A percentile compares a stretch with the other conserved stretches of the same genome.
phyloP scores from a whole-genome alignment of 2,888 invertebrate genomes.

The Heliconius ethilla region DNA sequence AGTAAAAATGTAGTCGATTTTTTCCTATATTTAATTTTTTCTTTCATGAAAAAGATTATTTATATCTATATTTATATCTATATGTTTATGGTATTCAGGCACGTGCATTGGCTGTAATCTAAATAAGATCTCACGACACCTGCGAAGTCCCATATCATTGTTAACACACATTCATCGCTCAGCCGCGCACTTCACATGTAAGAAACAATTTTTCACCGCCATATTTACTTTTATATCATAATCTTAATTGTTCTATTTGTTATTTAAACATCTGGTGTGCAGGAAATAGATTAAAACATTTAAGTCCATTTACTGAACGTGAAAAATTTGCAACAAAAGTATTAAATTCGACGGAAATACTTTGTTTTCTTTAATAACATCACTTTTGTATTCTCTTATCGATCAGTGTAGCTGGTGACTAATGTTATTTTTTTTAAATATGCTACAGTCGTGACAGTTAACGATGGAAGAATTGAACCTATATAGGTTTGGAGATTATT shows the following conservation, averaged over 20 bases:
- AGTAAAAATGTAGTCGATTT: not conserved
- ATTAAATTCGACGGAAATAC: conserved; percentile 56
- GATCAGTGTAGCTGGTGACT: conserved; percentile 36
- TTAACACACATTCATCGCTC: conserved; percentile 64
- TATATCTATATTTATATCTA: conserved; percentile 48
- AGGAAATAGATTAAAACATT: conserved; percentile 56
- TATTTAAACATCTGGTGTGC: conserved; percentile 60
- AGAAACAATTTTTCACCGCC: conserved; percentile 42
- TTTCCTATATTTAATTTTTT: not conserved
- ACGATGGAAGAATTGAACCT: not conserved
- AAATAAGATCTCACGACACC: conserved; percentile 63
- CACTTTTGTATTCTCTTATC: conserved; percentile 46
- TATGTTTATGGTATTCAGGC: conserved; percentile 45
- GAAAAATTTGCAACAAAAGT: conserved; percentile 59
- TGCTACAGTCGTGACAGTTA: conserved; percentile 23
- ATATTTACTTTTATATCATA: conserved; percentile 45
- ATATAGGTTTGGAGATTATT: not conserved
- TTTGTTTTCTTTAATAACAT: conserved; percentile 52
- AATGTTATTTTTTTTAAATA: conserved; percentile 36
- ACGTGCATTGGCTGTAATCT: conserved; percentile 58
- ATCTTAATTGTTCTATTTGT: conserved; percentile 58
- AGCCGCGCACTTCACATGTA: conserved; percentile 54
- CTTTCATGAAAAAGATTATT: conserved; percentile 18
- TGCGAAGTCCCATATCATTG: conserved; percentile 68
- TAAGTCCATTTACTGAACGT: conserved; percentile 57